Conservation (phyloP, 2,888 invertebrate genomes). For the Nemoura dubitans region DNA sequence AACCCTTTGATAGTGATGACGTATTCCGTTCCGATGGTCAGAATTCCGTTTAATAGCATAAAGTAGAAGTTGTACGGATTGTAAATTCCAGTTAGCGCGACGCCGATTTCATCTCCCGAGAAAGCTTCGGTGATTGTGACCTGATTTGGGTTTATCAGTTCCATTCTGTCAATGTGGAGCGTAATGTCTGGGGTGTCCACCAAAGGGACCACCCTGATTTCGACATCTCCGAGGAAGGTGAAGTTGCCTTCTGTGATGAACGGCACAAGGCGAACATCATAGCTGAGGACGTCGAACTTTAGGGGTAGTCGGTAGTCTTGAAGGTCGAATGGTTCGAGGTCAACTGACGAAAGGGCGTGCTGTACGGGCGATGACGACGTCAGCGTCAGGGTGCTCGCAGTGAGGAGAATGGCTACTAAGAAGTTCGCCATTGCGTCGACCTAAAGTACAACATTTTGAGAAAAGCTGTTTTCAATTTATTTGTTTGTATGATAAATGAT, state of each 20-base stretch:
- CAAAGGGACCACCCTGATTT: conserved; percentile 10
- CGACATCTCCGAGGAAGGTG: conserved; percentile 22
- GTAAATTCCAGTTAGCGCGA: neutral
- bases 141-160: neutral
- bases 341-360: neutral
- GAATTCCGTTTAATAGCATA: neutral
- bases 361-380: neutral
- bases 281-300: conserved; percentile 5
- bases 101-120: neutral
- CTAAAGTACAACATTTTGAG: no score
- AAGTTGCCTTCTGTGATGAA: conserved; percentile 29
- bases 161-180: neutral
- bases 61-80: neutral
- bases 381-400: neutral
- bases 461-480: no score
- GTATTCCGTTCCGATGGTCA: neutral
- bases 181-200: neutral
- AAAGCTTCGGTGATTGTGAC: neutral
- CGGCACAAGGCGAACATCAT: conserved; percentile 2
- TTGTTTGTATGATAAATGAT: no score
- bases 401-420: neutral
- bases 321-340: neutral
- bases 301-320: neutral
- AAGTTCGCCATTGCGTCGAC: neutral
- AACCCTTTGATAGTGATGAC: neutral